Evolutionary conservation across 2,113 vertebrate genomes (phyloP), one percentile per base, ranked within the genome.

Genomic region (Spea multiplicata): DNA sequence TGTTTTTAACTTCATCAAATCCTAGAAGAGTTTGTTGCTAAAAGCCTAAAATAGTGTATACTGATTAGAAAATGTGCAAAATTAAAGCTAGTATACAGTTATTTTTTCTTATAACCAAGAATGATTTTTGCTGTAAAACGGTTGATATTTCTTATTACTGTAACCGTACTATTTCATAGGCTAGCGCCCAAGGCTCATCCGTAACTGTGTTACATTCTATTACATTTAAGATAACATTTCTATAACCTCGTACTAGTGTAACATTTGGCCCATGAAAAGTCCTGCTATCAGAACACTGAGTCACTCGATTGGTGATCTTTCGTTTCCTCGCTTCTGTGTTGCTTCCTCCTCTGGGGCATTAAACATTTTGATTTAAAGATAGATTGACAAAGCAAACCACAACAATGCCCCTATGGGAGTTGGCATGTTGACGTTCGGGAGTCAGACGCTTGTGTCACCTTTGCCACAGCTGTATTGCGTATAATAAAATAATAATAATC

Each of bases 311-410:
- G 16, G 8, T 64, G 61, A 64, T 64, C 61, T 13, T 64, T 64
- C 61, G 16, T 6, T 64, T 64, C 57, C 14, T 13, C 14, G 5
- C 8, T n/a, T 61, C 14, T 13, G 8, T 61, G 57, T 1, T 61
- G 57, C 9, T 61, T 61, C 30, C 5, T 61, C 6, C 61, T 64
- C 61, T 13, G 13, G 61, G 61, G 61, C 8, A 17, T 5, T 59
- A 59, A 12, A 59, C 14, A 59, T 59, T 8, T 64, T 64, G 61
- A 64, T 64, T 17, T 16, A 17, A 64, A 64, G 61, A 64, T 14
- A 64, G 61, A 30, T 64, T 64, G 61, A 64, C 61, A 64, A 64
- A 64, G 61, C 61, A 64, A 64, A 64, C n/a, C 8, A 13, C 61
- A 64, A 64, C 13, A 64, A 61, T 64, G 30, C 5, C n/a, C 17